phyloP scores from a whole-genome alignment of 2,888 invertebrate genomes.

The Leptinotarsa tumamoca region DNA sequence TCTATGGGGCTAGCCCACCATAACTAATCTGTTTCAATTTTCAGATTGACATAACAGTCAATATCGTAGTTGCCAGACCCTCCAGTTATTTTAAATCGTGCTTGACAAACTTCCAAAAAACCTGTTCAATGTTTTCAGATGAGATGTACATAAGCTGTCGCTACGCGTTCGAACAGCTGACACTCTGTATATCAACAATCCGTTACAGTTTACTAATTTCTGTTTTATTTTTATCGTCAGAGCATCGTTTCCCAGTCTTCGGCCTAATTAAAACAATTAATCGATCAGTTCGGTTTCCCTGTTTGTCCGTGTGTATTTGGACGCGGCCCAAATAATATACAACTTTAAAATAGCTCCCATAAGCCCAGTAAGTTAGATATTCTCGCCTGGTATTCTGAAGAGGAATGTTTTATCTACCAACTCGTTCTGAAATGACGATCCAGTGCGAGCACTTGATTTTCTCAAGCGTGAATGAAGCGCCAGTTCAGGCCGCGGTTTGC shows the following conservation, averaged over 20 bases:
- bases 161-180: background rate
- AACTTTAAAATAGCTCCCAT: conserved; percentile 44
- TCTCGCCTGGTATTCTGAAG: conserved; percentile 40
- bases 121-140: background rate
- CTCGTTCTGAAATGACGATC: conserved; percentile 14
- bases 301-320: conserved; percentile 38
- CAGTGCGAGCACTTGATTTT: conserved; percentile 14
- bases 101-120: background rate
- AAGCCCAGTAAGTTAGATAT: conserved; percentile 31
- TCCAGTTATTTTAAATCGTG: background rate
- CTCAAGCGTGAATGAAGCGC: conserved; percentile 32
- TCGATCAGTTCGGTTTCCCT: conserved; percentile 19
- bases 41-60: too few species aligned
- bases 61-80: too few species aligned
- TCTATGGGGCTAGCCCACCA: too few species aligned
- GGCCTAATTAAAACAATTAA: conserved; percentile 23
- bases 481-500: conserved; percentile 31
- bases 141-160: background rate
- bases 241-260: conserved; percentile 13
- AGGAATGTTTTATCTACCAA: conserved; percentile 42
- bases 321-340: conserved; percentile 43
- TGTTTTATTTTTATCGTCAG: background rate
- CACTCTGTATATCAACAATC: conserved; percentile 5
- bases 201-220: conserved; percentile 1
- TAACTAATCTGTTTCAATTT: too few species aligned